Evolutionary conservation across 2,888 invertebrate genomes (phyloP).

Genomic region (Empis stercorea): DNA sequence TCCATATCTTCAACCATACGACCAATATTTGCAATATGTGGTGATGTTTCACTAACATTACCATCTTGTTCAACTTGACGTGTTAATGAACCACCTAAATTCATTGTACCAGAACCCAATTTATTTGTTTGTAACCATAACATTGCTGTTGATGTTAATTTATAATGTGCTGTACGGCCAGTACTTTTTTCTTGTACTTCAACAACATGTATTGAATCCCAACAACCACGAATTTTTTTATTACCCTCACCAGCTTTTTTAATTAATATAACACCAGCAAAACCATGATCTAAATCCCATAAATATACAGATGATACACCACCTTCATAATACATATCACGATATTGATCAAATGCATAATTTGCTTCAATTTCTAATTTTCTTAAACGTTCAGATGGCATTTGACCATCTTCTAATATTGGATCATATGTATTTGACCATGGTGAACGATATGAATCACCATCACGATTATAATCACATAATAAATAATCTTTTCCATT

Average conservation of each 20-base stretch:
- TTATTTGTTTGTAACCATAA: constrained; percentile 98
- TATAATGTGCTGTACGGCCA: constrained; percentile 91
- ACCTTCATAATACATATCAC: constrained; percentile 99
- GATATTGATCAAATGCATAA: constrained; percentile 95
- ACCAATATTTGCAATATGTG: constrained; percentile 98
- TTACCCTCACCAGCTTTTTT: constrained; percentile 98
- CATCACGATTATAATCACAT: constrained; percentile 98
- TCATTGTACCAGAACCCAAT: constrained; percentile 95
- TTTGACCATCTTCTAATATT: constrained; percentile 92
- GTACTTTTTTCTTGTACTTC: constrained; percentile 95
- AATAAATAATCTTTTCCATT: constrained; percentile 94
- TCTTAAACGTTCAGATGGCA: constrained; percentile 92
- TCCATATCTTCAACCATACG: constrained; percentile 99
- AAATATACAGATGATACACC: constrained; percentile 98
- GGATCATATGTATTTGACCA: constrained; percentile 99
- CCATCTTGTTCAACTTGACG: constrained; percentile 92
- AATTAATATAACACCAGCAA: constrained; percentile 95
- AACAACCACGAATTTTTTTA: constrained; percentile 97
- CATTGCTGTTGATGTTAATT: constrained; percentile 98
- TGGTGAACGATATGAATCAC: constrained; percentile 95
- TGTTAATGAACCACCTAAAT: constrained; percentile 94
- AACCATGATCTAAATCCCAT: constrained; percentile 98
- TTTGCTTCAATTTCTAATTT: constrained; percentile 97
- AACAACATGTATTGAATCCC: constrained; percentile 99
- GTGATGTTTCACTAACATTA: constrained; percentile 79